phyloP scores from a whole-genome alignment of 1,140 invertebrate genomes.

The Polypedilum pembai region DNA sequence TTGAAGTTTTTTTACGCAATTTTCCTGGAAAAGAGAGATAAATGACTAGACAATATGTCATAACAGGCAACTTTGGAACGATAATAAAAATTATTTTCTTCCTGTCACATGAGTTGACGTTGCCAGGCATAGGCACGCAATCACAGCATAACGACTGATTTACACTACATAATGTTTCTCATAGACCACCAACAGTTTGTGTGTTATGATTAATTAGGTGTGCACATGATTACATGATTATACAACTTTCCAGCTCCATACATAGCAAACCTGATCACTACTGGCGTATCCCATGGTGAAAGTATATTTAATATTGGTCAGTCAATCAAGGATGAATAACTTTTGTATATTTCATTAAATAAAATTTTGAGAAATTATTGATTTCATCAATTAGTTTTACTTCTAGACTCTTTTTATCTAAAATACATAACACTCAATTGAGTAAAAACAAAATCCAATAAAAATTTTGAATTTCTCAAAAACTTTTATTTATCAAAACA shows the following conservation, averaged over 20 bases:
- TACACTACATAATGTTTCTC: neutral
- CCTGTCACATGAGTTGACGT: neutral
- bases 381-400: too few species aligned
- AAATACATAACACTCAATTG: too few species aligned
- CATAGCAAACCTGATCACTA: neutral
- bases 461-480: too few species aligned
- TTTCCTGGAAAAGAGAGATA: neutral
- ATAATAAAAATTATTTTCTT: neutral
- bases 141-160: neutral
- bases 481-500: too few species aligned
- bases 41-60: slow-evolving; percentile 18
- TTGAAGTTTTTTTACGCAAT: neutral
- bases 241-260: neutral
- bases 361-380: too few species aligned
- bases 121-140: neutral
- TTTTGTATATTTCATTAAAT: too few species aligned
- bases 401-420: too few species aligned
- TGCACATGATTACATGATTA: slow-evolving; percentile 18
- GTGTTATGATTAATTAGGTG: slow-evolving; percentile 12
- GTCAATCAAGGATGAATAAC: too few species aligned
- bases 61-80: neutral
- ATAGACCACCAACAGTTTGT: neutral
- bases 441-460: too few species aligned
- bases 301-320: too few species aligned
- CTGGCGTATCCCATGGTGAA: neutral